Evolutionary conservation across 2,888 invertebrate species (phyloP).

Genomic region (Drosophila hamatofila): DNA sequence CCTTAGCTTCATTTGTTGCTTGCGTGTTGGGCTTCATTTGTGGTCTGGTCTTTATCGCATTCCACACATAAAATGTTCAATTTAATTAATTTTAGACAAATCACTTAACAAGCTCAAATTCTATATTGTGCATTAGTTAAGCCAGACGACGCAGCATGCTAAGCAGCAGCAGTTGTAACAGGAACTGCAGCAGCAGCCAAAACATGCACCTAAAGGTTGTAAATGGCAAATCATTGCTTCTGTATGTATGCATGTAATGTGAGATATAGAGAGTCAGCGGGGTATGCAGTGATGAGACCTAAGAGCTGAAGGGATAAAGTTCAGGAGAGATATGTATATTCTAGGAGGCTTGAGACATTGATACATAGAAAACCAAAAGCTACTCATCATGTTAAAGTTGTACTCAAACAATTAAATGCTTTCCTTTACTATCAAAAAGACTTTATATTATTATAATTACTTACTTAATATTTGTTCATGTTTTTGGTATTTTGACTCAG

Average conservation of each 20-base stretch:
- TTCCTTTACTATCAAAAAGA: too few species aligned
- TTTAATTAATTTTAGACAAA: slow-evolving; percentile 70
- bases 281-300: not conserved
- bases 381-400: not conserved
- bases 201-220: not conserved
- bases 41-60: slow-evolving; percentile 43
- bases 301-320: not conserved
- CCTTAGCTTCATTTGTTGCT: slow-evolving; percentile 20
- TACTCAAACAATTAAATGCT: too few species aligned
- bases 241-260: not conserved
- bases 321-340: not conserved
- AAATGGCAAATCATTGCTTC: not conserved
- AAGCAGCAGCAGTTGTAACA: not conserved
- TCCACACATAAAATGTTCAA: slow-evolving; percentile 55
- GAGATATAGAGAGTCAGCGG: not conserved
- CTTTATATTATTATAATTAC: too few species aligned
- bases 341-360: not conserved
- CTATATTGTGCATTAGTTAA: slow-evolving; percentile 21
- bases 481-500: too few species aligned
- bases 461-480: too few species aligned
- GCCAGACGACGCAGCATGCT: not conserved
- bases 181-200: not conserved
- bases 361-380: not conserved
- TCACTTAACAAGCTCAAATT: slow-evolving; percentile 60
- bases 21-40: slow-evolving; percentile 52